A percentile compares a stretch with the other conserved stretches of the same genome.
phyloP scores from a whole-genome alignment of 1,140 invertebrate genomes.

The Brachionus angularis region DNA sequence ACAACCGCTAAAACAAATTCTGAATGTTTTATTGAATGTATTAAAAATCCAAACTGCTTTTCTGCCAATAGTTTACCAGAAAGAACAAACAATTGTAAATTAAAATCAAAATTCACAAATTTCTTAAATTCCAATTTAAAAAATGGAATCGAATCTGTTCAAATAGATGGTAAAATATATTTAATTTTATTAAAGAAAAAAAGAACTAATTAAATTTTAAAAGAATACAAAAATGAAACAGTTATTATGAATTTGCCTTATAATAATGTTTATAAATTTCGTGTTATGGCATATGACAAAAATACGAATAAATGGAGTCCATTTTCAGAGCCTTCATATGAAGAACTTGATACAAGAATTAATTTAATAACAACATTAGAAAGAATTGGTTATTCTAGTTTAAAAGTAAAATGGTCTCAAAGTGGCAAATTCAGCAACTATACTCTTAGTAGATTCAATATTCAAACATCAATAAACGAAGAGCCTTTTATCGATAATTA shows the following conservation, averaged over 20 bases:
- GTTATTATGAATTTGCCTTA: conserved; percentile 9
- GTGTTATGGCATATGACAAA: conserved; percentile 19
- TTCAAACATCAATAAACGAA: conserved; percentile 12
- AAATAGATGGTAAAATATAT: conserved; percentile 2
- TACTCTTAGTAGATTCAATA: conserved; percentile 16
- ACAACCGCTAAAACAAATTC: background rate
- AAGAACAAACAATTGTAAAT: background rate
- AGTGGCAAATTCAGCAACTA: conserved; percentile 12
- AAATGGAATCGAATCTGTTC: background rate
- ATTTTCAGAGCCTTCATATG: conserved; percentile 5
- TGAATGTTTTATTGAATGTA: conserved; percentile 18
- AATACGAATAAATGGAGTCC: conserved; percentile 1
- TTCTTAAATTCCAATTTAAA: background rate
- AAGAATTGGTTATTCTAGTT: background rate
- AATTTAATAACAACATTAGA: background rate
- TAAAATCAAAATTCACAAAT: background rate
- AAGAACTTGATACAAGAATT: conserved; percentile 15
- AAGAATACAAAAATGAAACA: conserved; percentile 11
- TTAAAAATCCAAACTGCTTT: background rate
- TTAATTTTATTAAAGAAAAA: background rate
- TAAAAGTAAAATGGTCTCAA: conserved; percentile 18
- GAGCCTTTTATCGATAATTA: conserved; percentile 20
- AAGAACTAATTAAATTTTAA: background rate
- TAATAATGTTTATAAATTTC: conserved; percentile 23
- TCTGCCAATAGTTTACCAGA: background rate